A percentile compares a stretch with the other conserved stretches of the same genome.
These are phyloP conservation scores for Scopus umbretta DNA, from an alignment of 2,113 vertebrate genomes.

Conservation along the genomic window DNA sequence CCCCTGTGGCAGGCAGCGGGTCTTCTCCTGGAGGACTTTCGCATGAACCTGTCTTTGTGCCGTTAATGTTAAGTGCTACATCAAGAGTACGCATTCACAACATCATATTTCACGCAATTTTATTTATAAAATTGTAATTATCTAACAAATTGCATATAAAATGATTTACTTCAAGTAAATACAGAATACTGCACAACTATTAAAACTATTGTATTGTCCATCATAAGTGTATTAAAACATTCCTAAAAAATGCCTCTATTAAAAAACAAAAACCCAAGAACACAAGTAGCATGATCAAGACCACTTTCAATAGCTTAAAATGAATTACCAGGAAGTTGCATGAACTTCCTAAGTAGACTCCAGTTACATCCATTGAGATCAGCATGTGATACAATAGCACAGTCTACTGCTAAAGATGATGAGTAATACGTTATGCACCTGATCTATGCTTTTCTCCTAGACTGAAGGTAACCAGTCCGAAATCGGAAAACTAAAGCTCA, in stretches of 20 bases:
- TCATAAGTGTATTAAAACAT: conserved; percentile 67
- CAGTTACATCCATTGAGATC: conserved; percentile 31
- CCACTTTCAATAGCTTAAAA: conserved; percentile 61
- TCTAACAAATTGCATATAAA: conserved; percentile 69
- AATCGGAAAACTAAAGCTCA: conserved; percentile 33
- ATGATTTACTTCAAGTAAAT: conserved; percentile 70
- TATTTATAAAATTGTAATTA: conserved; percentile 66
- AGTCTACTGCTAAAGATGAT: conserved; percentile 45
- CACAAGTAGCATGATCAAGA: conserved; percentile 58
- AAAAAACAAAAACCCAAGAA: conserved; percentile 40
- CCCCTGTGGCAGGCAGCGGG: background rate
- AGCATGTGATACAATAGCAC: conserved; percentile 37
- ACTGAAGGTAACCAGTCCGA: background rate
- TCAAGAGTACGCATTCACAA: conserved; percentile 1
- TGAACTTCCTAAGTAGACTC: conserved; percentile 16
- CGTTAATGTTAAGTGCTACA: background rate
- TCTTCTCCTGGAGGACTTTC: background rate
- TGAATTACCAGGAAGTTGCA: conserved; percentile 14
- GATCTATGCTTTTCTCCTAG: conserved; percentile 15
- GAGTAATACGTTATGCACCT: conserved; percentile 36
- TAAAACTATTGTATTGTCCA: conserved; percentile 68
- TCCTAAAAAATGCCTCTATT: conserved; percentile 64
- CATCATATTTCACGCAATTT: conserved; percentile 48
- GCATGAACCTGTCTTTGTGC: background rate
- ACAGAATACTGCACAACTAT: conserved; percentile 63